Evolutionary conservation across 1,140 invertebrate species (phyloP).

Genomic region (Asbolus verrucosus): DNA sequence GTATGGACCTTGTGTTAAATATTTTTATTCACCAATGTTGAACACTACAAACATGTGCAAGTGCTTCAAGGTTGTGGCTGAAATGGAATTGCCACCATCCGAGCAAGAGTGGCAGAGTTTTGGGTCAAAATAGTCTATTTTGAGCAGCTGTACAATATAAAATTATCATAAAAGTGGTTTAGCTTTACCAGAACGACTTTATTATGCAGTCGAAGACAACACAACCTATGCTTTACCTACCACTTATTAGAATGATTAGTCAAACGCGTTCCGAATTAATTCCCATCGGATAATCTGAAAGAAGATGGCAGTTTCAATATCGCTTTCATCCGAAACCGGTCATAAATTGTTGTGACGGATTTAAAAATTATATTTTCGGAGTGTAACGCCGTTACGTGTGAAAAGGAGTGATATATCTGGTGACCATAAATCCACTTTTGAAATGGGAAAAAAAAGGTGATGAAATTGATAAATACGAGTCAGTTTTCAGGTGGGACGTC

Average conservation of each 20-base stretch:
- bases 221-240: no score
- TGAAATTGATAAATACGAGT: slow-evolving; percentile 27
- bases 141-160: no score
- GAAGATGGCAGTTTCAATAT: neutral
- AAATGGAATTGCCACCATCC: no score
- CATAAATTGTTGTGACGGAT: slow-evolving; percentile 34
- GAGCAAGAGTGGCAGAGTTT: no score
- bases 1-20: no score
- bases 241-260: neutral
- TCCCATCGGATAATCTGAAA: neutral
- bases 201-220: no score
- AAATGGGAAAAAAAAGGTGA: slow-evolving; percentile 16
- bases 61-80: no score
- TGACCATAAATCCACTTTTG: neutral
- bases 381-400: neutral
- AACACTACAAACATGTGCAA: no score
- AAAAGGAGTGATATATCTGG: slow-evolving; percentile 19
- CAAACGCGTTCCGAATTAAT: neutral
- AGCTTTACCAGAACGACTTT: no score
- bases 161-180: neutral
- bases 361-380: slow-evolving; percentile 34
- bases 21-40: no score
- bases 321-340: neutral
- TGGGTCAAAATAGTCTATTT: no score
- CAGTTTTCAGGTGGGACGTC: slow-evolving; percentile 19